Evolutionary conservation across 1,140 invertebrate genomes (phyloP).

Genomic region (Listronotus oregonensis): DNA sequence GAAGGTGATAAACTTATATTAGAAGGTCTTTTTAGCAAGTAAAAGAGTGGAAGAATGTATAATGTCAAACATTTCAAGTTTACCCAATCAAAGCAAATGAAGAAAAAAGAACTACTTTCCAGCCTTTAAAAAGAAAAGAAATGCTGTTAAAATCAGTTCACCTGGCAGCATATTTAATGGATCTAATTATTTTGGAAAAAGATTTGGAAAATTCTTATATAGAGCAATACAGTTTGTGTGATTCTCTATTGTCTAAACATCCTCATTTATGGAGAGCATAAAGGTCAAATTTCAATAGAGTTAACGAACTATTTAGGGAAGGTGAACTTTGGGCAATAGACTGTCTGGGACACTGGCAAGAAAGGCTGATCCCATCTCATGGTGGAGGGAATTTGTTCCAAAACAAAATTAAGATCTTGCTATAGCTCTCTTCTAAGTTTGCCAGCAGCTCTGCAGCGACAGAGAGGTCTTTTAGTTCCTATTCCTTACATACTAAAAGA

Average conservation of each 20-base stretch:
- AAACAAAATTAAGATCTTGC: neutral
- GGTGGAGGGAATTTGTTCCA: slow-evolving; percentile 1
- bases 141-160: too few relatives aligned
- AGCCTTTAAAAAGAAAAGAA: too few relatives aligned
- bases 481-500: neutral
- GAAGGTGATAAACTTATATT: too few relatives aligned
- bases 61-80: too few relatives aligned
- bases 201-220: neutral
- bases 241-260: neutral
- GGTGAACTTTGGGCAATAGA: neutral
- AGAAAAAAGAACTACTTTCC: too few relatives aligned
- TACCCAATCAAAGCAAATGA: too few relatives aligned
- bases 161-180: too few relatives aligned
- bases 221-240: neutral
- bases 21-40: too few relatives aligned
- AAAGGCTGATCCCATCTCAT: neutral
- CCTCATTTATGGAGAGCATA: neutral
- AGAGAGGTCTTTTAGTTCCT: neutral
- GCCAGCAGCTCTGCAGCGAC: neutral
- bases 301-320: neutral
- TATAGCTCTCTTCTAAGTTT: neutral
- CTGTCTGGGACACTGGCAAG: neutral
- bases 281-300: neutral
- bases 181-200: too few relatives aligned
- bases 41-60: too few relatives aligned